Evolutionary conservation across 2,113 vertebrate species (phyloP), one percentile per base, ranked within the genome.

Genomic region (Monopterus albus): DNA sequence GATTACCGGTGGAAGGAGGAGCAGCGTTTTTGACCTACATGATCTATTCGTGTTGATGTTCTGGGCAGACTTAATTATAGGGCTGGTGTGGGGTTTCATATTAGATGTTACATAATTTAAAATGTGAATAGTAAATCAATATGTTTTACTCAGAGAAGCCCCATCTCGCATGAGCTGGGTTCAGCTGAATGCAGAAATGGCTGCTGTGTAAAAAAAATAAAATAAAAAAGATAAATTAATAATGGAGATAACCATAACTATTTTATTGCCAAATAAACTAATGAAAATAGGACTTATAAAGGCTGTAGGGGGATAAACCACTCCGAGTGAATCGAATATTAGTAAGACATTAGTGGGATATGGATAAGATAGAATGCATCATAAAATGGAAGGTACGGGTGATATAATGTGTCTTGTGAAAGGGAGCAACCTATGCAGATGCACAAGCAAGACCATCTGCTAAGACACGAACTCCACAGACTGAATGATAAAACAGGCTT

Each of bases 201-300:
- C 31, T 72, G 50, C 50, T 61, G 38, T 40, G 35, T 18, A 75
- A 75, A 65, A 45, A 60, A 75, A 74, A n/a, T n/a, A n/a, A n/a
- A n/a, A n/a, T n/a, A 72, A 67, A 59, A 56, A 10, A 23, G 62
- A 73, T 81, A 17, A 76, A 83, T 89, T 82, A 88, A 84, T 79
- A 69, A 88, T 78, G 23, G 12, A 38, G 26, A 21, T 66, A 85
- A 78, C 69, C 53, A 60, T 56, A 81, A 77, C 73, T 75, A 53
- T 52, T 87, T 83, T 85, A 85, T 76, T 79, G 73, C 78, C 70
- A 76, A 73, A 86, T 83, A 89, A 88, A 79, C 61, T 62, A 86
- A 81, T 81, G 55, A 56, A 60, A 78, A 64, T 73, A 35, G 47
- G 23, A 31, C 55, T 64, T 59, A 33, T 75, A 75, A 35, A 42